Evolutionary conservation across 2,888 invertebrate species (phyloP), one percentile per base, ranked within the genome.

Genomic region (Nymphalis polychloros): DNA sequence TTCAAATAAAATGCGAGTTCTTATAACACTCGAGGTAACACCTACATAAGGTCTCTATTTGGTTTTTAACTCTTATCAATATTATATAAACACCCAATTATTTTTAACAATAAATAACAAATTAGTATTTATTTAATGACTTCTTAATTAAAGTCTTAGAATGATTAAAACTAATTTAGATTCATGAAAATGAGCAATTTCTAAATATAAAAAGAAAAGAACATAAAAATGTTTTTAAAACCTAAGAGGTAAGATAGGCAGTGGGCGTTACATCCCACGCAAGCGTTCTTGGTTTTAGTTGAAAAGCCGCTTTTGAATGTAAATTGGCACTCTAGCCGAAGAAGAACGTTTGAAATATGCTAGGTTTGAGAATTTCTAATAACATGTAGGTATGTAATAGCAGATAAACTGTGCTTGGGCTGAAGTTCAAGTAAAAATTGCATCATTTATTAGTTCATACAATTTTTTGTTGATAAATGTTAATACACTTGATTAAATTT

Each of bases 311-410:
- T 60, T 71, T 63, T 68, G 65, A 63, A 65, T 68, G 59, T 63
- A 68, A 71, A 71, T 71, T 71, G 68, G 68, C 68, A 71, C 65
- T 71, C 55, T 57, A 50, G 63, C 17, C 23, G 52, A 53, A 60
- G 35, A 63, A 52, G 62, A 52, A 52, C 50, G 59, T 52, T 63
- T 59, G 59, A 31, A 53, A 61, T 35, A 61, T 61, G 20, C 31
- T 20, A n/a, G 20, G n/a, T 60, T 52, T 66, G 17, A 50, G 52
- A 60, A 47, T 61, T 23, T 47, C 19, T 66, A 53, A 10, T 49
- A 27, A 6, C 19, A 46, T 50, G 7, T 50, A 27, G 27, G 31
- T 20, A 19, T 31, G 57, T 59, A 46, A 46, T 27, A 55, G 27
- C 23, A n/a, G 53, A 55, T 31, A 55, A 55, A 31, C 27, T 55